phyloP scores from a whole-genome alignment of 35 echinoderm and acorn worm species.

The Hemicentrotus pulcherrimus region DNA sequence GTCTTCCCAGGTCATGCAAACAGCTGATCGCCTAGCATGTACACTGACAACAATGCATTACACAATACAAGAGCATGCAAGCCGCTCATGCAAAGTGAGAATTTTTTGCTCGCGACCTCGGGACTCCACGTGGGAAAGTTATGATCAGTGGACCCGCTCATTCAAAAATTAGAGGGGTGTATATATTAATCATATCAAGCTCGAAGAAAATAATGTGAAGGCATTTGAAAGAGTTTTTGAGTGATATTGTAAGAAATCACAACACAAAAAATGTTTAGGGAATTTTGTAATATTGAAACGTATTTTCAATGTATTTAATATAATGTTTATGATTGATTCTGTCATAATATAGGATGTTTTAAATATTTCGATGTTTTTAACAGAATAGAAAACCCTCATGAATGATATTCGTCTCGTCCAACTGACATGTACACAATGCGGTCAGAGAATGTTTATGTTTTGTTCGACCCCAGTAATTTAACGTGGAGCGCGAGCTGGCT shows the following conservation, averaged over 20 bases:
- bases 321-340: no score
- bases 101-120: background rate
- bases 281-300: no score
- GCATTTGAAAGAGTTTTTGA: background rate
- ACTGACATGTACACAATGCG: background rate
- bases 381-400: background rate
- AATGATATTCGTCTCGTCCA: background rate
- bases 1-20: background rate
- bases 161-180: background rate
- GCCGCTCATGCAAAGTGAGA: background rate
- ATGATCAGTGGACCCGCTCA: constrained; percentile 28
- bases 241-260: background rate
- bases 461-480: background rate
- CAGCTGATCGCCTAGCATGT: constrained; percentile 19
- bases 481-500: background rate
- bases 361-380: background rate
- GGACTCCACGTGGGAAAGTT: constrained; percentile 8
- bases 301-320: no score
- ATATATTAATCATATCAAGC: background rate
- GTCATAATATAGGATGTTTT: no score
- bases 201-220: background rate
- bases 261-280: background rate
- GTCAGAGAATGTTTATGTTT: background rate
- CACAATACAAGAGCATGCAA: background rate
- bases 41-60: no score